Conservation (phyloP, 2,113 vertebrate species). For the Myotis yumanensis region DNA sequence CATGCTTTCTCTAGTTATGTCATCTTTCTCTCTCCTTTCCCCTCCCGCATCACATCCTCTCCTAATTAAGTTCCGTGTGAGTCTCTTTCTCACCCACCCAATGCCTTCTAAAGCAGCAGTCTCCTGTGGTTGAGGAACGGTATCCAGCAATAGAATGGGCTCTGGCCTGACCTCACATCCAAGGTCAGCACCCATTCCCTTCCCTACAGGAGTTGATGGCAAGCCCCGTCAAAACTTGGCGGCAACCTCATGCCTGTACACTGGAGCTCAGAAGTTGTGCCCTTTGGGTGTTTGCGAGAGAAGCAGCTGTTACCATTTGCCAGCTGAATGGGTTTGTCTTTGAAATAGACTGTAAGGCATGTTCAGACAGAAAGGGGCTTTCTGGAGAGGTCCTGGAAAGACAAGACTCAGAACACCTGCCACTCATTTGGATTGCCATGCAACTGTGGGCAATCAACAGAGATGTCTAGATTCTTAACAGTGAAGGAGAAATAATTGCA, state of each 20-base stretch:
- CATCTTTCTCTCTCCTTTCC: background rate
- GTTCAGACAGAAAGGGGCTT: constrained; percentile 55
- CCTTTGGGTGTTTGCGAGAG: constrained; percentile 59
- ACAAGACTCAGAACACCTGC: background rate
- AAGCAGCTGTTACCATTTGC: constrained; percentile 42
- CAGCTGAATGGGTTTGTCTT: constrained; percentile 43
- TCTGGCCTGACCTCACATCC: background rate
- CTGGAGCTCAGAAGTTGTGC: constrained; percentile 9
- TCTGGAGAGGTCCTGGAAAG: background rate
- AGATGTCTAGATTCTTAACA: background rate
- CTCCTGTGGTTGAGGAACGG: background rate
- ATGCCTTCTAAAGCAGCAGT: background rate
- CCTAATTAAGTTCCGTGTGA: background rate
- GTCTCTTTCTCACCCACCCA: background rate
- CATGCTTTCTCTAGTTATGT: background rate
- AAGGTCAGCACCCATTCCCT: background rate
- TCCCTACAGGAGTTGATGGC: background rate
- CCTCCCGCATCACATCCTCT: background rate
- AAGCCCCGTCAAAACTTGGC: background rate
- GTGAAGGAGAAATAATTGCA: background rate
- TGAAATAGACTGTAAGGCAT: constrained; percentile 36
- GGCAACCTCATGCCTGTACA: background rate
- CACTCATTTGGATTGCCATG: background rate
- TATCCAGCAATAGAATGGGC: background rate
- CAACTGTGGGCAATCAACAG: background rate